Conservation (phyloP, 1,140 invertebrate species). For the Ctenoplectra terminalis region DNA sequence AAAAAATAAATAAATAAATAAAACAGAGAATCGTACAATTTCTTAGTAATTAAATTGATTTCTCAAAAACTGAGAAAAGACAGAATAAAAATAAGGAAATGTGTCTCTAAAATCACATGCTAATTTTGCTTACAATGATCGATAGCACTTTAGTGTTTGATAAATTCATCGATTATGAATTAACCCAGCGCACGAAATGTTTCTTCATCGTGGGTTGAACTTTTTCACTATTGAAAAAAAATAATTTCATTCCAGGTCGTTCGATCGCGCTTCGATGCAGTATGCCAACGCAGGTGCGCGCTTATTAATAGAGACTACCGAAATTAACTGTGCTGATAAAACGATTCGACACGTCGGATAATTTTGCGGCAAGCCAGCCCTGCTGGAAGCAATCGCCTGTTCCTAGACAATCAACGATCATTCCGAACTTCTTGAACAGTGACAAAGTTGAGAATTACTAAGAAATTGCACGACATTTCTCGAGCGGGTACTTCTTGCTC, state of each 20-base stretch:
- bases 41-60: no score
- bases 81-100: background rate
- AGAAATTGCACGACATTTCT: background rate
- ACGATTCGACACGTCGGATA: slow-evolving; percentile 8
- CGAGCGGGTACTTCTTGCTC: background rate
- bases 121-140: background rate
- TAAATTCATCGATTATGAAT: background rate
- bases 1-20: no score
- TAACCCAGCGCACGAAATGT: background rate
- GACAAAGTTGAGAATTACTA: background rate
- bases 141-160: background rate
- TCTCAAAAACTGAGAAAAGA: no score
- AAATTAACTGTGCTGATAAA: slow-evolving; percentile 44
- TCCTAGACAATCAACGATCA: no score
- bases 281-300: slow-evolving; percentile 1
- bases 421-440: background rate
- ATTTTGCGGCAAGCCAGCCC: background rate
- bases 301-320: slow-evolving; percentile 44
- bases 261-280: slow-evolving; percentile 1
- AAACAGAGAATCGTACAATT: no score
- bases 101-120: no score
- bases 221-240: background rate
- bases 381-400: background rate
- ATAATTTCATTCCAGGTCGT: slow-evolving; percentile 9
- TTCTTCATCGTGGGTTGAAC: background rate